Percentiles rank a stretch among this genome's conserved stretches.
phyloP scores from a whole-genome alignment of 92 coral and sea anemone genomes.

The Zoanthus solanderi region DNA sequence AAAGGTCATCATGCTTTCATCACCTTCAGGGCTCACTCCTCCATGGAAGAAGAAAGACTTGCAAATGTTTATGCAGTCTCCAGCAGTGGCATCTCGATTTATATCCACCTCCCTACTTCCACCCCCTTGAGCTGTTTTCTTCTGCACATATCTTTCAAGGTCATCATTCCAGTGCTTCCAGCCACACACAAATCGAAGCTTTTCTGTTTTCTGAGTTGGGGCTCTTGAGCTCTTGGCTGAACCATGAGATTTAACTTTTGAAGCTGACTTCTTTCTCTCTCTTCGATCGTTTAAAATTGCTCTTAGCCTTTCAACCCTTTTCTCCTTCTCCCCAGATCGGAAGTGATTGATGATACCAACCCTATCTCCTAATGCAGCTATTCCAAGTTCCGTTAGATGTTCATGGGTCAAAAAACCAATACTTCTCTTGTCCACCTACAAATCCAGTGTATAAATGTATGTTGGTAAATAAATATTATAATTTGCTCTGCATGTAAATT shows the following conservation, averaged over 20 bases:
- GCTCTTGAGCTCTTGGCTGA: neutral
- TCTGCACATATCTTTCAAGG: conserved; percentile 8
- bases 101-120: conserved; percentile 25
- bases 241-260: neutral
- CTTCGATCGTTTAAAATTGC: neutral
- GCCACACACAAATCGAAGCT: conserved; percentile 12
- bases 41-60: conserved; percentile 6
- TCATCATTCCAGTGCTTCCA: conserved; percentile 28
- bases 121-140: conserved; percentile 28
- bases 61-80: neutral
- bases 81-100: neutral
- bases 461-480: conserved; percentile 1
- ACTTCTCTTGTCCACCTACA: conserved; percentile 26
- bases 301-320: neutral
- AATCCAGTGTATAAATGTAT: neutral
- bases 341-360: conserved; percentile 4
- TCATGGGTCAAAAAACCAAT: conserved; percentile 6
- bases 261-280: neutral
- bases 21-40: conserved; percentile 3
- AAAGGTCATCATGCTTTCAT: neutral
- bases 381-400: conserved; percentile 14
- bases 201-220: neutral
- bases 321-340: conserved; percentile 4
- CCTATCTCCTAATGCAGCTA: conserved; percentile 7
- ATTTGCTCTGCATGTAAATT: neutral